Percentiles rank a stretch among this genome's conserved stretches.
These are phyloP conservation scores for Tangara arthus DNA, from an alignment of 2,797 vertebrate species.

Conservation along the genomic window DNA sequence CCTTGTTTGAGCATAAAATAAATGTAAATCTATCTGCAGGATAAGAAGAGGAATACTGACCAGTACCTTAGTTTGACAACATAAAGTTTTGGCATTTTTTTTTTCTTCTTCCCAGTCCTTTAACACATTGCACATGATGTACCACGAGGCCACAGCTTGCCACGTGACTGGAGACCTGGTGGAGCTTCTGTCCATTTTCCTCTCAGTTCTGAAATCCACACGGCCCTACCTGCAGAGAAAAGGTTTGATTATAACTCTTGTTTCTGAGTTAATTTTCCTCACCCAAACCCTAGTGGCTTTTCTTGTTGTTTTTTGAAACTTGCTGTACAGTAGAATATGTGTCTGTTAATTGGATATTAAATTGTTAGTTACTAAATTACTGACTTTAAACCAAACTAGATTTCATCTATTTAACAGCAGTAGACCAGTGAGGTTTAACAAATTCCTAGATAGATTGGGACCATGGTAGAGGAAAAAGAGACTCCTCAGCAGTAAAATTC, in stretches of 20 bases:
- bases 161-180: constrained; percentile 97
- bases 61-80: background rate
- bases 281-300: background rate
- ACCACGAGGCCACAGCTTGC: constrained; percentile 97
- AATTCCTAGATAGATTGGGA: background rate
- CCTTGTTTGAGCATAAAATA: background rate
- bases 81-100: background rate
- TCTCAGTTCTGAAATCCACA: constrained; percentile 94
- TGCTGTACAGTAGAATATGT: background rate
- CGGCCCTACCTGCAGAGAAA: constrained; percentile 95
- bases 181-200: constrained; percentile 96
- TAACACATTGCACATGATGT: constrained; percentile 99
- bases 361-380: background rate
- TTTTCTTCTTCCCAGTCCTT: constrained; percentile 82
- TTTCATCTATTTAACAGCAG: background rate
- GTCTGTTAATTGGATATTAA: background rate
- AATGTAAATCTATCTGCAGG: background rate
- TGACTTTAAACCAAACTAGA: background rate
- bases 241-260: constrained; percentile 76
- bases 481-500: background rate
- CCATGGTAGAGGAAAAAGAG: background rate
- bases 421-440: background rate
- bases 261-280: background rate
- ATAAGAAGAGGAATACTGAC: background rate
- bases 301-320: background rate